Evolutionary conservation across 2,113 vertebrate genomes (phyloP), one percentile per base, ranked within the genome.

Genomic region (Desmodus rotundus): DNA sequence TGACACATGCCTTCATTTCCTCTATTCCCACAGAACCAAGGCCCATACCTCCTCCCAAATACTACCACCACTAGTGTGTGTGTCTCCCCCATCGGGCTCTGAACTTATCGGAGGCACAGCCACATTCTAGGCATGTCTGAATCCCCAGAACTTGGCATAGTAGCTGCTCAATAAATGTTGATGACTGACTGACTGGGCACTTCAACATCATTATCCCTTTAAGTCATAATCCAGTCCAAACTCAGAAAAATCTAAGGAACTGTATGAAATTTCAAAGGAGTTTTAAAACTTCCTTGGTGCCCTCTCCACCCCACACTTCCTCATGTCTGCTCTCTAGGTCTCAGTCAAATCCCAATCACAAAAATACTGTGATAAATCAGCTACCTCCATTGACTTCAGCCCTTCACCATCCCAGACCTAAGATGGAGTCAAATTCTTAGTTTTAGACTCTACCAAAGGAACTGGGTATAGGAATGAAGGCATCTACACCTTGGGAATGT

Each of bases 371-470:
- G 33, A 58, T 28, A 2, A 15, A 45, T 86, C 89, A 96, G 91
- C 93, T 94, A 73, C 72, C 77, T 93, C 95, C 86, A 70, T 52
- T n/a, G 0, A 50, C 92, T 50, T 93, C 68, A 89, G 96, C 70
- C 97, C 96, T 94, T 56, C 6, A 95, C 96, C 96, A 95, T 67
- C 93, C 92, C 0, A 38, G 74, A 95, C 65, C 92, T 97, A 95
- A 97, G 95, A 93, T 81, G 81, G 92, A 93, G 92, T 96, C 98
- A 97, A 92, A 97, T 87, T 97, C 96, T 95, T 65, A 16, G 11
- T 31, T 82, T 84, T 7, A 41, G 28, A 93, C 89, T 93, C 45
- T 67, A 31, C 36, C 31, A 84, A 10, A 87, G 73, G 82, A 89
- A 24, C 3, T 0, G 26, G 63, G 14, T 80, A 5, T 0, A 5